Base-by-base conservation (phyloP, 2,113 vertebrate species). In the Pica pica region DNA sequence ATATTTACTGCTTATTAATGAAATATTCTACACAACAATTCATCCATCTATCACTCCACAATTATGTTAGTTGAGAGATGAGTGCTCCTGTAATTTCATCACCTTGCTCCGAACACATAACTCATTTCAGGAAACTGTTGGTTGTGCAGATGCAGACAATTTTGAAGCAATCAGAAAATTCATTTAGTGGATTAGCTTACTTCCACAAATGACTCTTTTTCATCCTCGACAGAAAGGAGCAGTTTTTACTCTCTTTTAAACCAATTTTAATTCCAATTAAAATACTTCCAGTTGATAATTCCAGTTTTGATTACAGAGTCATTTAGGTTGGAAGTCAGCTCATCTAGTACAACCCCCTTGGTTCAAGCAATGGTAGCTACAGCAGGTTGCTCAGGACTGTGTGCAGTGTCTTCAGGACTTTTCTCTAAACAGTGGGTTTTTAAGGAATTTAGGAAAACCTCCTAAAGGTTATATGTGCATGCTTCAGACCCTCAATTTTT, bases 1-100 rank as follows among this genome's bases (percentile, higher is more conserved):
- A 88, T 95, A 94, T 91, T 95, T 95, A 85, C 71, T 77, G 59
- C 49, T 61, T 69, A 92, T 92, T 80, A 93, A 87, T 75, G 90
- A 93, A 94, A 90, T 93, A 87, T 73, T 96, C 88, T 84, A 52
- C 16, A 77, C 46, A 84, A 56, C 20, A 52, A 60, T 49, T 47
- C 1, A 63, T 24, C 10, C 19, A 14, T 11, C 46, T 74, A 17
- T 93, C 82, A 60, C 78, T 57, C 75, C 59, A 92, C 81, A 84
- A 33, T 57, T 76, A 49, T 8, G 33, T 35, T 49, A 49, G 64
- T n/a, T 80, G 59, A 41, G 41, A 50, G 84, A 56, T 49, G 71
- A 87, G 71, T 75, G 44, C 76, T 80, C 30, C 65, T 90, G 60
- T 73, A 67, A 78, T 88, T 96, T 85, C 67, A 82, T 50, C 26